A percentile compares a stretch with the other conserved stretches of the same genome.
Evolutionary conservation across 2,797 vertebrate species (phyloP).

Genomic region (Pangasius krempfi): DNA sequence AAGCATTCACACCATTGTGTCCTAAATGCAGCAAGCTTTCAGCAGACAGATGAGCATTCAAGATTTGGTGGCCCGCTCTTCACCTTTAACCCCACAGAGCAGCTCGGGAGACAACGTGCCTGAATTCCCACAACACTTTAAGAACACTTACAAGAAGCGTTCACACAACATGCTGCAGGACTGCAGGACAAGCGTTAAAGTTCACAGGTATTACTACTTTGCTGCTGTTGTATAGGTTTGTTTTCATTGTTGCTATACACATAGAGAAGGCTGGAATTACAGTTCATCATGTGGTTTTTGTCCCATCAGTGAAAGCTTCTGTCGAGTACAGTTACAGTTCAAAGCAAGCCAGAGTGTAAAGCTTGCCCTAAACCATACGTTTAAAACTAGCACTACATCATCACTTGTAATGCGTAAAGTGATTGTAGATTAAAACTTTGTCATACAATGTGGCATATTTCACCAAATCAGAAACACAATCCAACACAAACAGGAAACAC

Average conservation of each 20-base stretch:
- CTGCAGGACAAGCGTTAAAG: neutral
- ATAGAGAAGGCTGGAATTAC: neutral
- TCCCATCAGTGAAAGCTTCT: neutral
- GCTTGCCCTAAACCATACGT: neutral
- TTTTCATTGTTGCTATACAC: slow-evolving; percentile 3
- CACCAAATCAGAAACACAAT: neutral
- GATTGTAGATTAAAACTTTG: neutral
- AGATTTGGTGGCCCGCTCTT: slow-evolving; percentile 7
- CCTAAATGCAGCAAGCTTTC: slow-evolving; percentile 4
- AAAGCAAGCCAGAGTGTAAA: neutral
- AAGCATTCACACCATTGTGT: slow-evolving; percentile 7
- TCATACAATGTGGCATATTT: neutral
- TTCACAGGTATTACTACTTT: neutral
- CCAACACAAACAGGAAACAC: neutral
- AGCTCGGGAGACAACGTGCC: neutral
- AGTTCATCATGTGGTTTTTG: neutral
- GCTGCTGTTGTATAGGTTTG: neutral
- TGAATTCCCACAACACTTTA: neutral
- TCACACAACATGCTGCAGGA: neutral
- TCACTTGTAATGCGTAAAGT: neutral
- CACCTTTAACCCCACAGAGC: slow-evolving; percentile 13
- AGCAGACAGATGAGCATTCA: slow-evolving; percentile 16
- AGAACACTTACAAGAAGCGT: neutral
- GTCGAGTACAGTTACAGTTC: neutral
- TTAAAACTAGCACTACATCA: neutral